These are phyloP conservation scores for Psophia crepitans DNA, from an alignment of 2,113 vertebrate genomes.

Conservation along the genomic window DNA sequence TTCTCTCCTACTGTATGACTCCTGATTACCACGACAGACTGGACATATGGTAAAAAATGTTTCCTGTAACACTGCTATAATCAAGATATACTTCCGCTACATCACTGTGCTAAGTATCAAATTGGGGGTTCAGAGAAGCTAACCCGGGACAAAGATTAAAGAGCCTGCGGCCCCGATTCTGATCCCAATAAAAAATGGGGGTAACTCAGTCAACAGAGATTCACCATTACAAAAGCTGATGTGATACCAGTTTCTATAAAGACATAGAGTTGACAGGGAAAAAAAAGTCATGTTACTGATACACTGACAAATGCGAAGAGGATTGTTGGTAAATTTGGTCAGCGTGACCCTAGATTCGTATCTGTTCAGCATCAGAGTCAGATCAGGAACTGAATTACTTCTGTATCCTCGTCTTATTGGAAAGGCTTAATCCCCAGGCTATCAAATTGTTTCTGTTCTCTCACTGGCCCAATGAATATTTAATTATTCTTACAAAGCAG, in stretches of 20 bases:
- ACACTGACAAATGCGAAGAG: neutral
- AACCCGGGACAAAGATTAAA: neutral
- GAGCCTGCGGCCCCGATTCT: neutral
- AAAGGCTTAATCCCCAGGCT: constrained; percentile 64
- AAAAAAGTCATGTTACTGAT: neutral
- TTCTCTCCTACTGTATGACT: neutral
- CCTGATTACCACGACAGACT: neutral
- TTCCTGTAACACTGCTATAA: neutral
- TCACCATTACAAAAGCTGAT: neutral
- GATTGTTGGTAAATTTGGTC: neutral
- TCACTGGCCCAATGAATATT: constrained; percentile 71
- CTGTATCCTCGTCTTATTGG: constrained; percentile 40
- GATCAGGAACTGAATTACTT: constrained; percentile 55
- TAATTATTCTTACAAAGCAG: constrained; percentile 71
- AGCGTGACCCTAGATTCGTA: neutral
- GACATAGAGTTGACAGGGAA: neutral
- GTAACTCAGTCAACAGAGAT: neutral
- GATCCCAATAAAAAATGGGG: neutral
- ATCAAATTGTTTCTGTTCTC: constrained; percentile 69
- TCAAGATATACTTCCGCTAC: neutral
- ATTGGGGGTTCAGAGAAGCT: neutral
- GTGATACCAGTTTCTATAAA: neutral
- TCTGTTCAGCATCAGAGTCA: neutral
- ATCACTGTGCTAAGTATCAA: neutral
- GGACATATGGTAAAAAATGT: neutral